Base-by-base conservation (phyloP, 2,797 vertebrate genomes). In the Rhodeus uyekii region DNA sequence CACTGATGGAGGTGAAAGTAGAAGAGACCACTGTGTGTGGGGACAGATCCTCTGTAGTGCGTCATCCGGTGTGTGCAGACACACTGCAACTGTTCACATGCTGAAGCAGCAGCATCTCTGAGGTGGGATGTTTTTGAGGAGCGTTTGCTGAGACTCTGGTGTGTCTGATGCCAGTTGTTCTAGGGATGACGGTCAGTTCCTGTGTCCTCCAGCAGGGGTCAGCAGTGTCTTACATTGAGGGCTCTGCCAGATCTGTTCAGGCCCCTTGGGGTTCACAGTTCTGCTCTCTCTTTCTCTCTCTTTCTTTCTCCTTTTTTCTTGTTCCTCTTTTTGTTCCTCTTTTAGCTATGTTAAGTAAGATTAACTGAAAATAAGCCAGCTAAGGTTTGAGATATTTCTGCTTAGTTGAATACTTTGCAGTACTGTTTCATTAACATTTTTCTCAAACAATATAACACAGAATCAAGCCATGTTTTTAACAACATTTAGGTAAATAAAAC, bases 141-240 rank as follows among this genome's bases (percentile, higher is more conserved):
- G 29, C 2, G 2, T 29, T 24, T 27, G 24, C 22, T 58, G 13
- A 12, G 2, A 27, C 55, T 12, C 24, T 27, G 27, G 27, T 29
- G 27, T 60, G 14, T 29, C 14, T 16, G 27, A 3, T 48, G 46
- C 2, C 46, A 48, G 46, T 48, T 29, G 27, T 16, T 29, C 6
- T 42, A 78, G 65, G 83, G 73, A 71, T 46, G 72, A 60, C 29
- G 65, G 44, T 38, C 6, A 27, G 12, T 38, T 48, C 22, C 1
- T 19, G 1, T 22, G 4, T 50, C 16, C 18, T 13, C 80, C 87
- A 83, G 83, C 84, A 88, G 87, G 85, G 82, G 87, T 78, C 83
- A 86, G 83, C 74, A 81, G 74, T 72, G 85, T 16, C 77, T 74
- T 77, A 84, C 32, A 71, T 22, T 81, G 8, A 50, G 8, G 1